These are phyloP conservation scores for Apostichopus leukothele DNA, from an alignment of 53 echinoderm and acorn worm species.

Conservation along the genomic window DNA sequence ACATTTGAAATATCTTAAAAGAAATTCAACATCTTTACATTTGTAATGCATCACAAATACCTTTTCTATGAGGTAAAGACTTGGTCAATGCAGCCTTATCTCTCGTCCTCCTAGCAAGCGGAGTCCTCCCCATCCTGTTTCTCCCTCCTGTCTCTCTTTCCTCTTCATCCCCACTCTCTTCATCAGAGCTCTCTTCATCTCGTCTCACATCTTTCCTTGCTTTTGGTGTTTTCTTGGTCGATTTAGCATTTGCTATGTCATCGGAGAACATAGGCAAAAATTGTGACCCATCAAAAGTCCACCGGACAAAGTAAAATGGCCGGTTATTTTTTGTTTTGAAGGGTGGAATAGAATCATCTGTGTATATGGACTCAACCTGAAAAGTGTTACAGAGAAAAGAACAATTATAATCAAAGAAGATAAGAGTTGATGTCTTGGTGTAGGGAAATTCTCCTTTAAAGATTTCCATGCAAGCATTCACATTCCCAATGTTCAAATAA, in stretches of 20 bases:
- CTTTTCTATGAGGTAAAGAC: background rate
- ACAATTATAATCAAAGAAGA: no score
- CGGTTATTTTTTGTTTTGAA: constrained; percentile 28
- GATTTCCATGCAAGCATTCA: no score
- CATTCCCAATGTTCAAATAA: no score
- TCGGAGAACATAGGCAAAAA: constrained; percentile 36
- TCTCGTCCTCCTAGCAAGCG: constrained; percentile 13
- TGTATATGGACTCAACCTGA: constrained; percentile 54
- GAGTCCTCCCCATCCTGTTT: background rate
- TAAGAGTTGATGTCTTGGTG: no score
- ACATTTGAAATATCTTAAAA: no score
- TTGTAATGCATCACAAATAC: no score
- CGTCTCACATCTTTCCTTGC: constrained; percentile 29
- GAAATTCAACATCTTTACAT: no score
- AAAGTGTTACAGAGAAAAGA: background rate
- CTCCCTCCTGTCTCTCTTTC: background rate
- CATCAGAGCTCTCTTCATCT: constrained; percentile 39
- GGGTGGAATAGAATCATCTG: constrained; percentile 42
- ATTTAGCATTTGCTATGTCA: constrained; percentile 19
- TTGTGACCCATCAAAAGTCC: constrained; percentile 56
- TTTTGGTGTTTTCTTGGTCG: background rate
- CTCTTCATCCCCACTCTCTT: background rate
- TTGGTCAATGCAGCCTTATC: background rate
- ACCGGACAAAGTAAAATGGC: constrained; percentile 64
- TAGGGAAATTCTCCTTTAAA: no score